These are phyloP conservation scores for Amiota communis DNA, from an alignment of 2,888 invertebrate species.

Conservation along the genomic window DNA sequence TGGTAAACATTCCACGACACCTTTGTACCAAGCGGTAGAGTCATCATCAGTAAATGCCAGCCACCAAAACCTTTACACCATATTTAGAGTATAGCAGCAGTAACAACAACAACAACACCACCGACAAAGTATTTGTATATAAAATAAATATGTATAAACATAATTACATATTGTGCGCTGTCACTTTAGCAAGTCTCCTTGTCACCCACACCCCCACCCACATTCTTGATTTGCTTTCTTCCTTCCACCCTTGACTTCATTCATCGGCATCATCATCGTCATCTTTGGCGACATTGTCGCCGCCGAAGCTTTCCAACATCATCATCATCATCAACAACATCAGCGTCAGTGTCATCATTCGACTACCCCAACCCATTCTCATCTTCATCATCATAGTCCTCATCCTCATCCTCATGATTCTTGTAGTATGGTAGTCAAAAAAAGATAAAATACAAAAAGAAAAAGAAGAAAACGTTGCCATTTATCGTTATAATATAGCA, in stretches of 20 bases:
- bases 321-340: not conserved
- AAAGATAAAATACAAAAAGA: too few relatives aligned
- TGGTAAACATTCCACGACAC: conserved; percentile 18
- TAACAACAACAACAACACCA: too few relatives aligned
- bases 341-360: not conserved
- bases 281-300: conserved; percentile 10
- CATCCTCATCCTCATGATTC: not conserved
- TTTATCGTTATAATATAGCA: conserved; percentile 29
- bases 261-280: not conserved
- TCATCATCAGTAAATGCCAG: not conserved
- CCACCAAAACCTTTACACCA: conserved; percentile 8
- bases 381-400: not conserved
- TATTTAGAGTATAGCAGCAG: not conserved
- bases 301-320: not conserved
- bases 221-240: not conserved
- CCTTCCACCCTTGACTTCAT: not conserved
- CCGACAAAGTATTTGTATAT: conserved; percentile 14
- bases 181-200: conserved; percentile 53
- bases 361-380: not conserved
- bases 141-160: conserved; percentile 45
- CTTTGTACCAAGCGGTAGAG: not conserved
- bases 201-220: not conserved
- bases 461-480: conserved; percentile 15
- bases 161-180: conserved; percentile 68
- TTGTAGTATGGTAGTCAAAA: not conserved